Evolutionary conservation across 2,113 vertebrate species (phyloP), one percentile per base, ranked within the genome.

Genomic region (Ondatra zibethicus): DNA sequence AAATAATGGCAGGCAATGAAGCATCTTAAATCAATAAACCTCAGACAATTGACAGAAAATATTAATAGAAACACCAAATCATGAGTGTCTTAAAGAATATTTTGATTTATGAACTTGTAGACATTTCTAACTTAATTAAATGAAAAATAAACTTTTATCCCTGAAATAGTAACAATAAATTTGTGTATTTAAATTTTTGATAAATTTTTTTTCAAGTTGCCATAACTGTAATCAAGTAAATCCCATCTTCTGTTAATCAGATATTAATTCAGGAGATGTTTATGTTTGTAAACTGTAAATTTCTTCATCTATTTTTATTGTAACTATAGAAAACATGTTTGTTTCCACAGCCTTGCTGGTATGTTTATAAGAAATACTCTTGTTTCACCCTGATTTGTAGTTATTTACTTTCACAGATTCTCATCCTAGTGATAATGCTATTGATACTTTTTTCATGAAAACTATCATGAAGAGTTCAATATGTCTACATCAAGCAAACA

Each of bases 401-500:
- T 45, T 78, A 63, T 66, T 68, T 93, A 47, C 47, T 47, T 88
- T 95, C 50, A 91, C 23, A 82, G 45, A 88, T 88, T 33, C 45
- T 93, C 36, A 63, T 58, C 16, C 12, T n/a, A 84, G 39, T 88
- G 39, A 81, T 84, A 63, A 63, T 87, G 8, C n/a, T 68, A 88
- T 96, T 88, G 70, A 91, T 80, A 95, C 5, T 70, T 80, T 98
- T 82, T 92, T 82, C 50, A 96, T 96, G 76, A 90, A 96, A 96
- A 96, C 76, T 93, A 78, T 96, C 93, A 97, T 96, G 55, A 58
- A 91, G 90, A 52, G 97, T 97, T 97, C 92, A 93, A 95, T 95
- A 93, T 1, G 36, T 17, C n/a, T 88, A 29, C 52, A 70, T 87
- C 93, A 93, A 42, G 61, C 52, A 82, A 95, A 12, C 42, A 93